A percentile compares a stretch with the other conserved stretches of the same genome.
phyloP scores from a whole-genome alignment of 1,140 invertebrate genomes.

The Coptotermes formosanus region DNA sequence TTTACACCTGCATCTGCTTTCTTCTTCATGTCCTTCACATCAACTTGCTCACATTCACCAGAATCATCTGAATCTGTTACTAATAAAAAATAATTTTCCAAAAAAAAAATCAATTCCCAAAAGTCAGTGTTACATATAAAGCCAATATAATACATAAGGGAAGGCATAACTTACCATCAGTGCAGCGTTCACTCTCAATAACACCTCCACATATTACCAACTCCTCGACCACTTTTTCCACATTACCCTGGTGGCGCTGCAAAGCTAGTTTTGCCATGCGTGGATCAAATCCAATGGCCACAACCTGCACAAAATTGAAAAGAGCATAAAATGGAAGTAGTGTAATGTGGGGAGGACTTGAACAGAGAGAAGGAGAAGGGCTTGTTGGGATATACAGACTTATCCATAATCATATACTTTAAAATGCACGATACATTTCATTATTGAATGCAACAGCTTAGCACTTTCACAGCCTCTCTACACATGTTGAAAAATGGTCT shows the following conservation, averaged over 20 bases:
- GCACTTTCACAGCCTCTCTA: background rate
- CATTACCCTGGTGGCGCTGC: constrained; percentile 53
- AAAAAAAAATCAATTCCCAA: constrained; percentile 34
- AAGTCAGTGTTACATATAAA: constrained; percentile 36
- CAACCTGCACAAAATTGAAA: constrained; percentile 44
- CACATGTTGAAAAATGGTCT: too few species aligned
- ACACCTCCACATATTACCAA: constrained; percentile 42
- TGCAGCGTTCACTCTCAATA: background rate
- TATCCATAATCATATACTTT: constrained; percentile 26
- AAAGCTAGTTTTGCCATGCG: constrained; percentile 56
- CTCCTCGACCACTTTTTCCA: constrained; percentile 57
- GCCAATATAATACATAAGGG: constrained; percentile 21
- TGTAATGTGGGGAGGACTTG: background rate
- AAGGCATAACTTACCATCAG: constrained; percentile 6
- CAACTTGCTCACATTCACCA: background rate
- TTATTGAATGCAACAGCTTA: background rate
- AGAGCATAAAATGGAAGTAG: constrained; percentile 40
- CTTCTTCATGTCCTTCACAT: background rate
- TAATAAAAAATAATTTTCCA: background rate
- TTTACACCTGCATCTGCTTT: background rate
- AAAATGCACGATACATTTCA: constrained; percentile 34
- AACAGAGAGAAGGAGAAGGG: background rate
- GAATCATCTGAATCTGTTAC: background rate
- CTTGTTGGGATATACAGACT: constrained; percentile 18
- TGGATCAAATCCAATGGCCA: constrained; percentile 60